Base-by-base conservation (phyloP, 2,888 invertebrate genomes). In the Cryptus viduatorius region DNA sequence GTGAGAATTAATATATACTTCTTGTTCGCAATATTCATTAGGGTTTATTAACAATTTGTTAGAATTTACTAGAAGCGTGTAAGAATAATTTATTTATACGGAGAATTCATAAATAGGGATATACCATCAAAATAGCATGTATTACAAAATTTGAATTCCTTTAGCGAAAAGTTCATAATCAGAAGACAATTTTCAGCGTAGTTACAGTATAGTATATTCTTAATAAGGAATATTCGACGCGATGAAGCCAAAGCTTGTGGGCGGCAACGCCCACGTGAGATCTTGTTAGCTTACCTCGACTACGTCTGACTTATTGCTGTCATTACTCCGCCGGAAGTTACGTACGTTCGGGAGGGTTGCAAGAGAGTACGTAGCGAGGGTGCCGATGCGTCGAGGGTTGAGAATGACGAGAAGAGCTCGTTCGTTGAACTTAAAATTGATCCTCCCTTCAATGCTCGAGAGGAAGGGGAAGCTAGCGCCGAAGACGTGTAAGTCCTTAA, bases 391-490 rank as follows among this genome's bases (percentile, higher is more conserved):
- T 76, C 16, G 78, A 48, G 76, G 75, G 77, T 68, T 56, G 76
- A 72, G 82, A 82, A 81, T 84, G 87, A 87, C 86, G 86, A 87
- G 86, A 86, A 87, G 88, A 89, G 88, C 89, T 90, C 90, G 86
- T 91, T 90, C 91, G 90, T 90, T 90, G 87, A 91, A 91, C 89
- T 91, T 91, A 90, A 91, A 91, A 91, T 91, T 90, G 90, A 91
- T 91, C 91, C 87, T 87, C 75, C 84, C 71, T 88, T 88, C 86
- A 83, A 91, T 84, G 83, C 83, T 71, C 69, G 71, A 61, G 65
- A 46, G 68, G 81, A 79, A 78, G 72, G 79, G 73, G 78, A 79
- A 69, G 69, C 79, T 61, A 71, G 82, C 73, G 71, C 67, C 37
- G 53, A 19, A 85, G 79, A 86, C 85, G 82, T 84, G 80, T 80